These are phyloP conservation scores for Arctia plantaginis DNA, from an alignment of 2,888 invertebrate genomes.

Conservation along the genomic window DNA sequence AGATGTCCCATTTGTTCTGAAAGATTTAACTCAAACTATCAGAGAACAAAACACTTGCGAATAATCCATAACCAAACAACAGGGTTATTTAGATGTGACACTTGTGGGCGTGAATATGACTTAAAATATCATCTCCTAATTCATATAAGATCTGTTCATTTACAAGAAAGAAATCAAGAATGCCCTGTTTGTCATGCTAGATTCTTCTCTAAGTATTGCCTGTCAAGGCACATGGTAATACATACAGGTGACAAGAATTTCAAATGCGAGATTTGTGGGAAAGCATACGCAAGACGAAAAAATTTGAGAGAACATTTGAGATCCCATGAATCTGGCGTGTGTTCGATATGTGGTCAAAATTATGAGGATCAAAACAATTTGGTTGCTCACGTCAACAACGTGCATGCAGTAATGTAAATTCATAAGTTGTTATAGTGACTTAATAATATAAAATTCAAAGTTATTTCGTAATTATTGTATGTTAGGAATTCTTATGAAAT, in stretches of 20 bases:
- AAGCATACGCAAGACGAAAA: conserved; percentile 73
- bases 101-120: conserved; percentile 72
- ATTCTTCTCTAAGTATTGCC: conserved; percentile 74
- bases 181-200: conserved; percentile 70
- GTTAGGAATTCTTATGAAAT: background rate
- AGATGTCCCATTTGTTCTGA: conserved; percentile 75
- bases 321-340: conserved; percentile 59
- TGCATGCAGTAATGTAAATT: conserved; percentile 42
- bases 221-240: conserved; percentile 81
- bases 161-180: conserved; percentile 74
- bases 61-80: conserved; percentile 68
- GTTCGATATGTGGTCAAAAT: conserved; percentile 60
- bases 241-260: conserved; percentile 83
- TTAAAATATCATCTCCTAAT: conserved; percentile 71
- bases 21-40: conserved; percentile 74
- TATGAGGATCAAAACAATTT: conserved; percentile 58
- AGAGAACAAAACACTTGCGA: conserved; percentile 73
- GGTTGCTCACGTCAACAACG: conserved; percentile 53
- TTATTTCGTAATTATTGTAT: background rate
- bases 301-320: conserved; percentile 67
- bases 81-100: conserved; percentile 67
- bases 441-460: background rate
- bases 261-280: conserved; percentile 80
- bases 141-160: conserved; percentile 73
- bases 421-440: background rate